Conservation (phyloP, 2,888 invertebrate genomes). For the Leptothorax acervorum region DNA sequence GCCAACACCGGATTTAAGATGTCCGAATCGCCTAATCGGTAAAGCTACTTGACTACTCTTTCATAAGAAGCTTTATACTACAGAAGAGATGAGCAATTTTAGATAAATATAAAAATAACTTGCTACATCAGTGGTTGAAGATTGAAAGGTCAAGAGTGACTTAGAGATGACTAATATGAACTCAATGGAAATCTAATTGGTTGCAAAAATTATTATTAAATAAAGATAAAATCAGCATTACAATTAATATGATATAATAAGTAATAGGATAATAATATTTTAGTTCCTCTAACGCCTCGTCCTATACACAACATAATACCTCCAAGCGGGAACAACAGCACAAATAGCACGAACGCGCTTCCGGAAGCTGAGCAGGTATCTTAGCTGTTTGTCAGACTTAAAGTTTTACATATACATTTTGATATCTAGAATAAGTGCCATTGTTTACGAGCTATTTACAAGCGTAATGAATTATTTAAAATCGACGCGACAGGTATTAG, state of each 20-base stretch:
- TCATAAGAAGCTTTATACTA: not conserved
- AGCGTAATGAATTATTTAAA: not conserved
- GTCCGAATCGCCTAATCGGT: conserved; percentile 89
- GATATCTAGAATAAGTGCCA: not conserved
- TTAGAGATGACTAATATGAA: not conserved
- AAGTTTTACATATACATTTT: not conserved
- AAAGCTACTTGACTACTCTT: conserved; percentile 50
- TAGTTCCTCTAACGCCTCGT: conserved; percentile 87
- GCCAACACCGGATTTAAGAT: conserved; percentile 88
- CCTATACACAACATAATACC: conserved; percentile 88
- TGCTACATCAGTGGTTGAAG: not conserved
- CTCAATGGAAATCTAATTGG: not conserved
- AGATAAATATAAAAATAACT: not conserved
- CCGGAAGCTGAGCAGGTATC: conserved; percentile 82
- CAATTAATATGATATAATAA: not conserved
- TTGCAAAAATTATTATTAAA: not conserved
- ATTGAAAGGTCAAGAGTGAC: not conserved
- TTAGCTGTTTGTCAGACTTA: not conserved
- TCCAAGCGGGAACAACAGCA: conserved; percentile 85
- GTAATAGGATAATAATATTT: conserved; percentile 46
- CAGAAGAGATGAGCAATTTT: not conserved
- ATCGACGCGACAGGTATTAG: conserved; percentile 74
- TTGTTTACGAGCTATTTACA: not conserved
- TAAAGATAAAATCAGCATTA: not conserved
- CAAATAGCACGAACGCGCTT: conserved; percentile 79